Base-by-base conservation (phyloP, 2,113 vertebrate genomes). In the Mus spicilegus region DNA sequence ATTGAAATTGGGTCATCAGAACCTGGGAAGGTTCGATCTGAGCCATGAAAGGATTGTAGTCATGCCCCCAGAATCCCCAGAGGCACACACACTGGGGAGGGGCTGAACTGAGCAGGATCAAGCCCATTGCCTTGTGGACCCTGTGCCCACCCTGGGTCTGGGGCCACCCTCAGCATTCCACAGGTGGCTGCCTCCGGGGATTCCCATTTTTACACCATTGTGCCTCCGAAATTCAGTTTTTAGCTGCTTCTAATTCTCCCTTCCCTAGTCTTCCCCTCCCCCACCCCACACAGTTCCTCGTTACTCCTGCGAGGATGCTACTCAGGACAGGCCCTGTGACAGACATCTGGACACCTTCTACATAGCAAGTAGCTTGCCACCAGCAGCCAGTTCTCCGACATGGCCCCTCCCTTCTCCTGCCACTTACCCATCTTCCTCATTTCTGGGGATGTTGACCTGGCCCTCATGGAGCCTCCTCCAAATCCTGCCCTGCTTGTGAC, bases 1-100 rank as follows among this genome's bases (percentile, higher is more conserved):
- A 2, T 0, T 14, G 80, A n/a, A 84, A 30, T 24, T 33, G 9
- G 91, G 65, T 24, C 16, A 0, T 1, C 8, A 51, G 84, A 72
- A n/a, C 22, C 46, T 5, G 7, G 58, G 56, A 17, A 61, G 81
- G n/a, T 33, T 30, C 22, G 3, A 4, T 13, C 26, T 7, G 2
- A 63, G 67, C 19, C 13, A 17, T 6, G 16, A 2, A 39, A 70
- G 39, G 42, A 61, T 2, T 17, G 67, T 24, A 26, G 24, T 33
- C 8, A 10, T 20, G 14, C 2, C 8, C 7, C 11, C 0, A 6
- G 54, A 24, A 5, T 72, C 26, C 56, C 33, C 10, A 3, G 36
- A 58, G 54, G 51, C 1, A 16, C 6, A 16, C 3, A 26, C 16
- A 51, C 5, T 22, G 33, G 49, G 88, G 10, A 36, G 5, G 16